Conservation (phyloP, 2,113 vertebrate genomes). For the Polypterus bichir region DNA sequence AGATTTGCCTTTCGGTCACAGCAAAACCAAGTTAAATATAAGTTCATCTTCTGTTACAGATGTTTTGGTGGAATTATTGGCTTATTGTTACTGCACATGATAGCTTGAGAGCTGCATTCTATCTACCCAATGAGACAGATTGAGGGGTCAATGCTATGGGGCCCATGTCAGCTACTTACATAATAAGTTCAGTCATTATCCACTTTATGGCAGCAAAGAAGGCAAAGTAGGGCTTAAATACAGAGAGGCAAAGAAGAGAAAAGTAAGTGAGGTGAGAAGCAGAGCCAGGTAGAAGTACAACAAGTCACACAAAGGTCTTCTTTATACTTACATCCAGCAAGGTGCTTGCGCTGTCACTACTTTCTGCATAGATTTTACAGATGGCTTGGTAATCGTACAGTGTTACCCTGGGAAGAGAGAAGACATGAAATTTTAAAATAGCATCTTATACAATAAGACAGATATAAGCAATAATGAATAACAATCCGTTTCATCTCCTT, state of each 20-base stretch:
- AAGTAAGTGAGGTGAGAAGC: slow-evolving; percentile 7
- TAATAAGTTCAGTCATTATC: slow-evolving; percentile 87
- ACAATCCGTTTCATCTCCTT: no score
- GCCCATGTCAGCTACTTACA: no score
- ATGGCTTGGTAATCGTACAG: slow-evolving; percentile 96
- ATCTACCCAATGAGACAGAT: no score
- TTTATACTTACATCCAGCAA: slow-evolving; percentile 86
- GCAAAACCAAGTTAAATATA: no score
- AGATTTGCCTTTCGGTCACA: no score
- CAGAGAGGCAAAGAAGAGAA: slow-evolving; percentile 40
- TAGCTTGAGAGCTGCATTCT: no score
- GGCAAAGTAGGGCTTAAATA: slow-evolving; percentile 81
- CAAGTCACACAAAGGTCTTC: no score
- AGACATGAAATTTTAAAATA: no score
- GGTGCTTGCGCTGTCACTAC: slow-evolving; percentile 72
- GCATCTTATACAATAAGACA: slow-evolving; percentile 16
- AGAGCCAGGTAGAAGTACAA: slow-evolving; percentile 5
- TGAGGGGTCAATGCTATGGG: no score
- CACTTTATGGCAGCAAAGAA: slow-evolving; percentile 81
- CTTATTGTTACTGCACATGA: no score
- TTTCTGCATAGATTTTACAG: slow-evolving; percentile 82
- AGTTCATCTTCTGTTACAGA: no score
- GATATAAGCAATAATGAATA: slow-evolving; percentile 10
- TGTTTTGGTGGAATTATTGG: no score
- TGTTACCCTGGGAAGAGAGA: slow-evolving; percentile 64